Base-by-base conservation (phyloP, 2,797 vertebrate species). In the Botia kubotai region DNA sequence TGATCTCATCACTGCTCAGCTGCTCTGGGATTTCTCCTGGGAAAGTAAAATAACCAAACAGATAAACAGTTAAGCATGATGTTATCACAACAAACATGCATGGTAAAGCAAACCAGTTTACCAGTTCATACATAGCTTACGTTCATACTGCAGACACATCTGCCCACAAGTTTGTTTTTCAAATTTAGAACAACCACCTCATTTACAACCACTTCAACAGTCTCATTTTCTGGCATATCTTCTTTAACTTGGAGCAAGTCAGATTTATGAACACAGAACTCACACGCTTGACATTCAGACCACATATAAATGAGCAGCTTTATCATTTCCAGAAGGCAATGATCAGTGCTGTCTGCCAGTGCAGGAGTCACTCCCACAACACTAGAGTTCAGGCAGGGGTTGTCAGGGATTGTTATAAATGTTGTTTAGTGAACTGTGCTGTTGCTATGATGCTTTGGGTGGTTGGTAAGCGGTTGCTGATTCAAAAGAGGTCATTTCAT, bases 1-100 rank as follows among this genome's bases (percentile, higher is more conserved):
- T 90, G 78, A 97, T 85, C 33, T 96, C 96, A 73, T 97, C 95
- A 72, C 97, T 93, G 58, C 88, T 88, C 79, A 90, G 83, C 65
- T 92, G 91, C 65, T 94, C 93, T 71, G 93, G 89, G 65, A 88
- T 82, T 63, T 93, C 91, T 69, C 91, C 91, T 92, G 60, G 33
- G 33, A 75, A 70, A 71, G 72, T 3, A 26, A 26, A 26, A 26
- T 26, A 26, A 26, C 23, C 23, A 26, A 26, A 62, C 3, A 78
- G 23, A 75, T 29, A 67, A n/a, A 67, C 21, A 53, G 4, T n/a
- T 21, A 63, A 23, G 69, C 13, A 43, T 48, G 21, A 63, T 33
- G 36, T 57, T 16, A 53, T 55, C 71, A 75, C 62, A 70, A 53
- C 69, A 77, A 29, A 71, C 8, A 62, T 26, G n/a, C 7, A 1